These are phyloP conservation scores for Gadus macrocephalus DNA, from an alignment of 2,113 vertebrate genomes.

Conservation along the genomic window DNA sequence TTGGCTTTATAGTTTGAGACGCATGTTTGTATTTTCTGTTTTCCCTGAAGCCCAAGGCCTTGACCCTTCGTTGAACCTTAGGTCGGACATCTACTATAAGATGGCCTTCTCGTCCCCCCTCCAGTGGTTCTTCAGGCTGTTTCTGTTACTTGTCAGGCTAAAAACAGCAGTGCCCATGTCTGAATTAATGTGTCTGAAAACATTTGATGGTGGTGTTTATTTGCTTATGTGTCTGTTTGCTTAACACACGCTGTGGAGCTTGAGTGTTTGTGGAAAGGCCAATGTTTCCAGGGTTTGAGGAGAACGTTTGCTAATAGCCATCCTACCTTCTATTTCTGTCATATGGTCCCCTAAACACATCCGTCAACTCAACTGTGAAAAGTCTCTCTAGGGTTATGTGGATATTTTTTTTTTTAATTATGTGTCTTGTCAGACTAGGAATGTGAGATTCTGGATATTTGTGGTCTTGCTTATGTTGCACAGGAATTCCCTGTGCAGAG, in stretches of 20 bases:
- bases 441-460: slow-evolving; percentile 51
- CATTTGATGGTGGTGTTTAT: slow-evolving; percentile 61
- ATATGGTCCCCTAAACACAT: slow-evolving; percentile 29
- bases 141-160: too few species aligned
- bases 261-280: slow-evolving; percentile 59
- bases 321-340: slow-evolving; percentile 18
- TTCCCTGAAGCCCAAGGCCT: too few species aligned
- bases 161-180: slow-evolving; percentile 24
- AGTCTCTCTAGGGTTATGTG: slow-evolving; percentile 41
- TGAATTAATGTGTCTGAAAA: slow-evolving; percentile 33
- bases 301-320: slow-evolving; percentile 57
- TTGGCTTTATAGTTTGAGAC: too few species aligned
- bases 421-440: slow-evolving; percentile 50
- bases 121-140: too few species aligned
- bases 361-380: slow-evolving; percentile 37
- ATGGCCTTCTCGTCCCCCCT: too few species aligned
- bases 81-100: too few species aligned
- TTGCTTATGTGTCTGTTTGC: slow-evolving; percentile 62
- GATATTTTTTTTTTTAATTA: slow-evolving; percentile 62
- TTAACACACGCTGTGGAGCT: slow-evolving; percentile 48
- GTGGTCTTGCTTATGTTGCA: slow-evolving; percentile 47
- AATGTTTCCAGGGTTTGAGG: slow-evolving; percentile 59
- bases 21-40: too few species aligned
- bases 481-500: too few species aligned
- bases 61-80: too few species aligned